These are phyloP conservation scores for Setophaga coronata DNA, from an alignment of 2,113 vertebrate genomes.

Conservation along the genomic window DNA sequence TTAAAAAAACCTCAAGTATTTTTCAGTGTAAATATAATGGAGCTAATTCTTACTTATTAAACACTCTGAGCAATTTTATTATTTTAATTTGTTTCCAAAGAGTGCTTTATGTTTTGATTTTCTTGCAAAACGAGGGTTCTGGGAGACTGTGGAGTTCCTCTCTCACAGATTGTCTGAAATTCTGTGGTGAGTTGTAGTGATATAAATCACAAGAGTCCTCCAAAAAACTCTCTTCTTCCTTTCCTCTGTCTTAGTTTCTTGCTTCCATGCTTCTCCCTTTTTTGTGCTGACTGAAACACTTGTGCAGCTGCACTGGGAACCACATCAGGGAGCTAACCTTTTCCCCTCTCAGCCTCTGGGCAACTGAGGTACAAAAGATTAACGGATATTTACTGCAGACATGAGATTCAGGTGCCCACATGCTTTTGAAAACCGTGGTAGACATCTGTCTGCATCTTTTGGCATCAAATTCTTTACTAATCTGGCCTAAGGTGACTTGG, in stretches of 20 bases:
- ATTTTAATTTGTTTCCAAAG: neutral
- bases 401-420: neutral
- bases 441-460: conserved; percentile 21
- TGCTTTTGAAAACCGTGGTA: neutral
- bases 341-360: neutral
- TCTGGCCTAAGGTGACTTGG: neutral
- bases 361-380: neutral
- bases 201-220: neutral
- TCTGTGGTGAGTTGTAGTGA: neutral
- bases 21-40: neutral
- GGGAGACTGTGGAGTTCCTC: neutral
- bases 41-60: neutral
- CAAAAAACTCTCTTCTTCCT: neutral
- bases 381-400: neutral
- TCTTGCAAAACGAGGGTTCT: neutral
- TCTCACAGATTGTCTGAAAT: neutral
- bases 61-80: neutral
- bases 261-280: neutral
- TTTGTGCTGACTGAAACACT: neutral
- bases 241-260: neutral
- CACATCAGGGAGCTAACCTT: neutral
- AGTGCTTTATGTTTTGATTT: neutral
- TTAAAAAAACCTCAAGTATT: neutral
- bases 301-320: neutral
- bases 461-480: neutral